phyloP scores from a whole-genome alignment of 2,797 vertebrate genomes.

The Sebastes umbrosus region DNA sequence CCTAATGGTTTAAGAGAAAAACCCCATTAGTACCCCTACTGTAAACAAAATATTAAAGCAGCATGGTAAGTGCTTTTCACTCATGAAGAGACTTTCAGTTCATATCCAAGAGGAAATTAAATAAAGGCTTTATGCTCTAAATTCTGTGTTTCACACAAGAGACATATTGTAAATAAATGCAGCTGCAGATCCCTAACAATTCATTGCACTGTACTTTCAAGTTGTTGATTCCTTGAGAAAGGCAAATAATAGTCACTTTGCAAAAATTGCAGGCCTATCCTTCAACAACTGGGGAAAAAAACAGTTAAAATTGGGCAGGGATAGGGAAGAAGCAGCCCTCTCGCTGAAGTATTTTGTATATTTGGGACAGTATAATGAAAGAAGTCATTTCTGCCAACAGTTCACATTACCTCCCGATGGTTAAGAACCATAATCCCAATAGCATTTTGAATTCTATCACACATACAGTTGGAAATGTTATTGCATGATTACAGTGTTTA shows the following conservation, averaged over 20 bases:
- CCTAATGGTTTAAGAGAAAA: constrained; percentile 44
- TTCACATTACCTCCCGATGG: constrained; percentile 80
- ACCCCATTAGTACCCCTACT: constrained; percentile 22
- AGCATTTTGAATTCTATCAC: constrained; percentile 78
- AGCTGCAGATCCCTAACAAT: constrained; percentile 71
- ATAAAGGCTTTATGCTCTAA: constrained; percentile 52
- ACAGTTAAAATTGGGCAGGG: constrained; percentile 75
- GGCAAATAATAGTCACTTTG: constrained; percentile 83
- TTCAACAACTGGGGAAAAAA: constrained; percentile 76
- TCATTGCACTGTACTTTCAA: constrained; percentile 80
- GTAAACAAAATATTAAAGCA: constrained; percentile 66
- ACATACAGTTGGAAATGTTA: constrained; percentile 78
- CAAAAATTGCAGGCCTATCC: constrained; percentile 81
- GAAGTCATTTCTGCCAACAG: constrained; percentile 80
- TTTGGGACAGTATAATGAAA: constrained; percentile 81
- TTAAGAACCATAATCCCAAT: constrained; percentile 81
- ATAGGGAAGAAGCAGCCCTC: constrained; percentile 68
- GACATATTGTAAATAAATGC: constrained; percentile 69
- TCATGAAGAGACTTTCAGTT: constrained; percentile 36
- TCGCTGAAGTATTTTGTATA: constrained; percentile 71
- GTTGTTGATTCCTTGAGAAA: constrained; percentile 82
- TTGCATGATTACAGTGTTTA: constrained; percentile 82
- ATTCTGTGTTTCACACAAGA: constrained; percentile 54
- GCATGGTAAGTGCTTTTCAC: constrained; percentile 52
- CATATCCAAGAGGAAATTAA: constrained; percentile 45